Percentiles rank a stretch among this genome's conserved stretches.
phyloP scores from a whole-genome alignment of 2,888 invertebrate species.

The Athetis lepigone region DNA sequence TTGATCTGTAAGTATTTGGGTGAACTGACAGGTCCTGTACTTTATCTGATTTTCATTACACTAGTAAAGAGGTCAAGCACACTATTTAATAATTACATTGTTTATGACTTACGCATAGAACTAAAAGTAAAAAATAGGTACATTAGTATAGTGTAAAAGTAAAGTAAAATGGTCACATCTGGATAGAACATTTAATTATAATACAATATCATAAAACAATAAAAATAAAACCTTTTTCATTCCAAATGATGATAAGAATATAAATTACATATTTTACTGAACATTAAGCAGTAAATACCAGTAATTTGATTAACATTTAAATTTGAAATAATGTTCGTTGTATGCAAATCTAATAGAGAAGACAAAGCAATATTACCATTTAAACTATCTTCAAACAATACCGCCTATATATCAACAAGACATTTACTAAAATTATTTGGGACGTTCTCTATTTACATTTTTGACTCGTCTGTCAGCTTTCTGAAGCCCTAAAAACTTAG shows the following conservation, averaged over 20 bases:
- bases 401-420: slow-evolving; percentile 59
- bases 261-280: slow-evolving; percentile 50
- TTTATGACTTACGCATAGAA: not conserved
- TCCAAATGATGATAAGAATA: slow-evolving; percentile 27
- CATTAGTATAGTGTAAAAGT: not conserved
- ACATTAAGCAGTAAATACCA: slow-evolving; percentile 59
- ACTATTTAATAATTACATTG: not conserved
- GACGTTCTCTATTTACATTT: slow-evolving; percentile 45
- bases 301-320: slow-evolving; percentile 66
- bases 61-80: too few relatives aligned
- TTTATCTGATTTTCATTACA: too few relatives aligned
- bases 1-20: too few relatives aligned
- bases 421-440: slow-evolving; percentile 58
- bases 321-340: slow-evolving; percentile 61
- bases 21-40: too few relatives aligned
- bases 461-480: slow-evolving; percentile 33
- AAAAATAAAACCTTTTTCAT: slow-evolving; percentile 24
- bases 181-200: not conserved
- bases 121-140: too few relatives aligned
- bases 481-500: slow-evolving; percentile 1
- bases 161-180: slow-evolving; percentile 5
- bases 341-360: slow-evolving; percentile 63
- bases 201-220: slow-evolving; percentile 9
- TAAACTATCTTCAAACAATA: slow-evolving; percentile 65
- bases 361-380: slow-evolving; percentile 65